Percentiles rank a stretch among this genome's conserved stretches.
phyloP scores from a whole-genome alignment of 1,140 invertebrate species.

The Drosophila mayri region DNA sequence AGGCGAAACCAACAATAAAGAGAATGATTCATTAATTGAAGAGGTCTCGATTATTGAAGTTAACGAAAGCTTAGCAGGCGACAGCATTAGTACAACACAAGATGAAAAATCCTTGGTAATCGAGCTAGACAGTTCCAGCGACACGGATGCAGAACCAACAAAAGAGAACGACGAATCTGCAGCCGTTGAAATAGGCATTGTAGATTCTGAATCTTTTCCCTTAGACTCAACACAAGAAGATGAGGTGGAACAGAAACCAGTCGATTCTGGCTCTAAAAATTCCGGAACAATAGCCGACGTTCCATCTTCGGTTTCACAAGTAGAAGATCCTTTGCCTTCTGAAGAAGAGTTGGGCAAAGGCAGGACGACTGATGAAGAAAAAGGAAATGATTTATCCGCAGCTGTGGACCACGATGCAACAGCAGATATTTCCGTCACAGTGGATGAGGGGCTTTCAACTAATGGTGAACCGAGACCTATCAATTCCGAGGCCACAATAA shows the following conservation, averaged over 20 bases:
- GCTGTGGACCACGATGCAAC: conserved; percentile 1
- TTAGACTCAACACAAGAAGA: background rate
- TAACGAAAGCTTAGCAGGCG: conserved; percentile 7
- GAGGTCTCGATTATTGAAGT: conserved; percentile 40
- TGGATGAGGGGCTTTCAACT: background rate
- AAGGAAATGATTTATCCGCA: background rate
- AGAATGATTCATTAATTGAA: background rate
- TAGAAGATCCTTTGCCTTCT: background rate
- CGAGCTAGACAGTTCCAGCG: conserved; percentile 8
- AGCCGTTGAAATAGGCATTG: background rate
- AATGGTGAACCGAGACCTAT: background rate
- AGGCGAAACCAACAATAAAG: background rate
- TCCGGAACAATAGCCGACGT: background rate
- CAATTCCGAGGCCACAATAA: background rate
- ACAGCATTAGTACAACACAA: background rate
- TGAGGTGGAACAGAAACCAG: background rate
- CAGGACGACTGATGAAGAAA: background rate
- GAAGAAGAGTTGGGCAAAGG: background rate
- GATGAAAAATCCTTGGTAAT: conserved; percentile 3
- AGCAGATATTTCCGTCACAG: background rate
- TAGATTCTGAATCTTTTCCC: background rate
- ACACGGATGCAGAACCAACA: background rate
- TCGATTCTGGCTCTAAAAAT: background rate
- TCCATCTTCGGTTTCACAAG: background rate
- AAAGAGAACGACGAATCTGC: background rate